Percentiles rank a stretch among this genome's conserved stretches.
Conservation (phyloP, 2,113 vertebrate species). For the Eulemur rufifrons region DNA sequence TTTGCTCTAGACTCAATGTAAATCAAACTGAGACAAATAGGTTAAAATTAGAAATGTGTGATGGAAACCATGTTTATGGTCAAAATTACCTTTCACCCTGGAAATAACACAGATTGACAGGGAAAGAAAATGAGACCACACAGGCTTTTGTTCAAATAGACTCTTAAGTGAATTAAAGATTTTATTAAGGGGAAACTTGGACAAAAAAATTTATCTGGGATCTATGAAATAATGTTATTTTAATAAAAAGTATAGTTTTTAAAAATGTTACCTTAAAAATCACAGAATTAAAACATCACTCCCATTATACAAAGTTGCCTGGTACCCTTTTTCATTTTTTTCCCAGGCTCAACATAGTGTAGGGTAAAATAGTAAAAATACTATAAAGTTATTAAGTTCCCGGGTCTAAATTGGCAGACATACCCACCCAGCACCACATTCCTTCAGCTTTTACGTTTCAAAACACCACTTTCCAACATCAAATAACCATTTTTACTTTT, state of each 20-base stretch:
- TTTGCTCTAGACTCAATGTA: slow-evolving; percentile 86
- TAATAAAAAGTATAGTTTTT: slow-evolving; percentile 17
- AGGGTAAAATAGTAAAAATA: slow-evolving; percentile 61
- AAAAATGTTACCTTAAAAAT: neutral
- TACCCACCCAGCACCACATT: slow-evolving; percentile 13
- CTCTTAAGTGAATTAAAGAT: slow-evolving; percentile 61
- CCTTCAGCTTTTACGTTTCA: slow-evolving; percentile 38
- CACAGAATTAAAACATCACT: slow-evolving; percentile 46
- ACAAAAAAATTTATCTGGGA: neutral
- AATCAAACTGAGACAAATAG: slow-evolving; percentile 88
- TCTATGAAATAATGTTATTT: slow-evolving; percentile 40
- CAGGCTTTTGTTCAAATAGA: slow-evolving; percentile 71
- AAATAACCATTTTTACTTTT: slow-evolving; percentile 70
- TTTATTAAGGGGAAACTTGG: slow-evolving; percentile 44
- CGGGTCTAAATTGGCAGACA: slow-evolving; percentile 52
- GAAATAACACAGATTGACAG: slow-evolving; percentile 85
- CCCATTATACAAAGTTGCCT: slow-evolving; percentile 23
- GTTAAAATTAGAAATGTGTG: slow-evolving; percentile 87
- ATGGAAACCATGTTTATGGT: slow-evolving; percentile 85
- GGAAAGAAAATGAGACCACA: slow-evolving; percentile 85
- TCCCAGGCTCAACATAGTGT: neutral
- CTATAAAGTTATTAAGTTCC: slow-evolving; percentile 60
- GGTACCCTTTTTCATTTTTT: neutral
- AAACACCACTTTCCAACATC: slow-evolving; percentile 64
- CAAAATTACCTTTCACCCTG: slow-evolving; percentile 84